A percentile compares a stretch with the other conserved stretches of the same genome.
Conservation (phyloP, 2,888 invertebrate genomes). For the Camponotus fellah region DNA sequence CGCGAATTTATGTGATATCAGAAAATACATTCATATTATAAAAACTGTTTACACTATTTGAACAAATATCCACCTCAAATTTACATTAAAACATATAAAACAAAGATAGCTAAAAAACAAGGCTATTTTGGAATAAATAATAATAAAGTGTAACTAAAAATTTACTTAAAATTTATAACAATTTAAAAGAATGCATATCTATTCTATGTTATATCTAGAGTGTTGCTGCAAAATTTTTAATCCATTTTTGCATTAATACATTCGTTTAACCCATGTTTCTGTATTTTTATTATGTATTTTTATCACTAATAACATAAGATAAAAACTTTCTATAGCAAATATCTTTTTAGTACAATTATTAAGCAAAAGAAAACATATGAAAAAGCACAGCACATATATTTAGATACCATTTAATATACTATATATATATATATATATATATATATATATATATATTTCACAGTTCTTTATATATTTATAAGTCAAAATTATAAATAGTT, state of each 20-base stretch:
- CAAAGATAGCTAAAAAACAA: slow-evolving; percentile 18
- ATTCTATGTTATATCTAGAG: neutral
- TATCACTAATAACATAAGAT: neutral
- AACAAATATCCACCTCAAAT: slow-evolving; percentile 16
- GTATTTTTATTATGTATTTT: neutral
- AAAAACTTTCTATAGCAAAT: neutral
- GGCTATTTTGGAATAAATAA: slow-evolving; percentile 37
- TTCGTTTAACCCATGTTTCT: neutral
- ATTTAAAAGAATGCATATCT: neutral
- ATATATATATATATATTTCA: neutral
- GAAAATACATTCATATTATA: slow-evolving; percentile 38
- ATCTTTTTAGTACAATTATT: neutral
- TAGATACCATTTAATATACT: slow-evolving; percentile 24
- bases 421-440: neutral
- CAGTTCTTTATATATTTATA: neutral
- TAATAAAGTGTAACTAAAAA: neutral
- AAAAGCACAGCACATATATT: slow-evolving; percentile 7
- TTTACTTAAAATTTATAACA: neutral
- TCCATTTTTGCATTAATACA: neutral
- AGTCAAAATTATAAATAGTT: slow-evolving; percentile 11
- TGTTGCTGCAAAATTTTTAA: neutral
- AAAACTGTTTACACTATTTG: slow-evolving; percentile 9
- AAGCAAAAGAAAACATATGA: neutral
- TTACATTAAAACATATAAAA: slow-evolving; percentile 14
- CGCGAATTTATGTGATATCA: slow-evolving; percentile 75